Evolutionary conservation across 2,113 vertebrate genomes (phyloP).

Genomic region (Labeo rohita): DNA sequence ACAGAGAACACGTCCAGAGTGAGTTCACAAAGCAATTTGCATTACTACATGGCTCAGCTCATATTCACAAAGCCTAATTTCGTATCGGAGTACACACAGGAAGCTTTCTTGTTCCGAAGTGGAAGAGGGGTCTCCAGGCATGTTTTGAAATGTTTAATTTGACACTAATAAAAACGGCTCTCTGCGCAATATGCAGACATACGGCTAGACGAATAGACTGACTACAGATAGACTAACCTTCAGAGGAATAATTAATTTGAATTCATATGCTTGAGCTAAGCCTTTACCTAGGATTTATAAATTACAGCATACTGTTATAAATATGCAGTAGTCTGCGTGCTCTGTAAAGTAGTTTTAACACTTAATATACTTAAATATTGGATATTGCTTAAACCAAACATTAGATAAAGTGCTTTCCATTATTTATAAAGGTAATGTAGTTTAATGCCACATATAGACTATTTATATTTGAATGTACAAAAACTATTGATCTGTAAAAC

Average conservation of each 20-base stretch:
- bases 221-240: not conserved
- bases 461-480: not conserved
- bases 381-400: not conserved
- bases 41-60: not conserved
- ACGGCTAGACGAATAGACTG: too few relatives aligned
- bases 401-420: not conserved
- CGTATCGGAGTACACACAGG: not conserved
- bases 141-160: not conserved
- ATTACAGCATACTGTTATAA: not conserved
- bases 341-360: not conserved
- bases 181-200: too few relatives aligned
- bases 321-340: not conserved
- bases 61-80: not conserved
- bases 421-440: not conserved
- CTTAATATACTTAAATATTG: not conserved
- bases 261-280: not conserved
- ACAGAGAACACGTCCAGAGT: not conserved
- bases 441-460: not conserved
- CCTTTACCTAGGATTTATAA: not conserved
- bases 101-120: not conserved
- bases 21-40: not conserved
- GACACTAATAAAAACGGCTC: too few relatives aligned
- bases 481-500: not conserved
- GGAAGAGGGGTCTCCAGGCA: not conserved
- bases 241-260: not conserved